Conservation (phyloP, 1,140 invertebrate genomes). For the Riptortus pedestris region DNA sequence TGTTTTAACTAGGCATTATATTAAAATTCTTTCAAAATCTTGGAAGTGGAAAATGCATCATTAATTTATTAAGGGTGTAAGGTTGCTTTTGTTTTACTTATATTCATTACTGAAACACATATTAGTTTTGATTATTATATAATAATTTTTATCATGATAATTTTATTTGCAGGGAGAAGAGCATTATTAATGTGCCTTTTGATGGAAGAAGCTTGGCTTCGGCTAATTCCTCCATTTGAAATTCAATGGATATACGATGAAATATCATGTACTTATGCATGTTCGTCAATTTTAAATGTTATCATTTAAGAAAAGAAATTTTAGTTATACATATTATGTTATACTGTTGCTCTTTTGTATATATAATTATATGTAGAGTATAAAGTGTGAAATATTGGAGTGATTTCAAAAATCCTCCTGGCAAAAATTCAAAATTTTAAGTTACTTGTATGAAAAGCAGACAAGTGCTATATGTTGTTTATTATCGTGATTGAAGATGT, state of each 20-base stretch:
- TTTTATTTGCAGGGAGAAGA: neutral
- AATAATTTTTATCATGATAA: no score
- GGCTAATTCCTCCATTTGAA: neutral
- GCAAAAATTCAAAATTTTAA: neutral
- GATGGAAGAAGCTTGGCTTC: neutral
- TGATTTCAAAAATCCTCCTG: conserved; percentile 1
- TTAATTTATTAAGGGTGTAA: neutral
- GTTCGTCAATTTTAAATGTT: neutral
- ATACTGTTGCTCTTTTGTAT: neutral
- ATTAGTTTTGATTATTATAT: neutral
- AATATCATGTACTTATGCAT: conserved; percentile 9
- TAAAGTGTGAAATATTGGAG: neutral
- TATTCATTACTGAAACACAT: neutral
- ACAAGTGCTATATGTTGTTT: neutral
- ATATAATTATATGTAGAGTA: conserved; percentile 4
- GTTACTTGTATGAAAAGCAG: neutral
- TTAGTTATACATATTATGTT: conserved; percentile 3
- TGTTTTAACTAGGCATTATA: no score
- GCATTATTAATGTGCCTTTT: conserved; percentile 10
- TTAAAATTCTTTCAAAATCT: no score
- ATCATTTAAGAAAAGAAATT: neutral
- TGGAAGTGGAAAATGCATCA: no score
- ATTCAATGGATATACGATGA: conserved; percentile 2
- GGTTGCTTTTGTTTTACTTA: neutral
- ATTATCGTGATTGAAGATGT: neutral